phyloP scores from a whole-genome alignment of 2,888 invertebrate species.

The Epicampocera succincta region DNA sequence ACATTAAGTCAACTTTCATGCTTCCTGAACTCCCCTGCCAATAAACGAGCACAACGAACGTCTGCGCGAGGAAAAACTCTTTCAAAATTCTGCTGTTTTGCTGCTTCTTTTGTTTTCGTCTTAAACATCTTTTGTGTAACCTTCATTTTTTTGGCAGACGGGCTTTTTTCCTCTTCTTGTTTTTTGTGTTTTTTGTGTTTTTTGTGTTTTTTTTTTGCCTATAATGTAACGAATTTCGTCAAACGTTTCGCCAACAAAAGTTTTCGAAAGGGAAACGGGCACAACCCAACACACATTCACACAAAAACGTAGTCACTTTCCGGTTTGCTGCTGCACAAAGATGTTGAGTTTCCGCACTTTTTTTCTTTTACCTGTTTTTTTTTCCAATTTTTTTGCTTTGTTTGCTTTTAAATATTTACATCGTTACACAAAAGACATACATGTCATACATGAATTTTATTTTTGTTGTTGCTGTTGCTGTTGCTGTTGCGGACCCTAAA shows the following conservation, averaged over 20 bases:
- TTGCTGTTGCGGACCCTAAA: constrained; percentile 35
- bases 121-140: constrained; percentile 62
- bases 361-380: constrained; percentile 43
- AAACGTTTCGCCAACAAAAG: constrained; percentile 48
- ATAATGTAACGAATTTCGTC: constrained; percentile 47
- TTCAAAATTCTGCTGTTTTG: constrained; percentile 49
- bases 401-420: constrained; percentile 15
- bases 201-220: constrained; percentile 27
- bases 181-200: constrained; percentile 29
- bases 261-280: constrained; percentile 12
- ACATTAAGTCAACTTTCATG: constrained; percentile 29
- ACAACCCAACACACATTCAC: background rate
- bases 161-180: too few species aligned
- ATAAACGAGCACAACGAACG: background rate
- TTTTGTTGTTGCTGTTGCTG: constrained; percentile 17
- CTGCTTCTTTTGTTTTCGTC: constrained; percentile 29
- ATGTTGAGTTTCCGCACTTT: constrained; percentile 75
- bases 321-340: constrained; percentile 74
- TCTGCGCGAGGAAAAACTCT: constrained; percentile 26
- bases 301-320: constrained; percentile 73
- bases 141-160: constrained; percentile 55
- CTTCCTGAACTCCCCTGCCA: constrained; percentile 27
- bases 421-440: constrained; percentile 23
- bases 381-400: constrained; percentile 26
- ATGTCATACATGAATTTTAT: constrained; percentile 6